Base-by-base conservation (phyloP, 2,888 invertebrate species). In the Polyommatus iphigenia region DNA sequence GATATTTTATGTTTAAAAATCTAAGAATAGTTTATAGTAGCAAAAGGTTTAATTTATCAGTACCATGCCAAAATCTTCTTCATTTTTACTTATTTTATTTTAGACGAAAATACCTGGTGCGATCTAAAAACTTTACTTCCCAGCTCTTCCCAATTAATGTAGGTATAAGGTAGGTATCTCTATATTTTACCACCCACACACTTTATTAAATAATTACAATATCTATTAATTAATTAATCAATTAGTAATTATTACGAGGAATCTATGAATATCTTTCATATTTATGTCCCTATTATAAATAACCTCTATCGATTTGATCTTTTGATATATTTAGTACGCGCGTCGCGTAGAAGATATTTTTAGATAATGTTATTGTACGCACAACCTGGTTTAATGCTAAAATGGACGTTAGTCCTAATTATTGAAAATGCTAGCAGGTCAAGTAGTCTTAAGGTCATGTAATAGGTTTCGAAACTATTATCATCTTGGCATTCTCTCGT, bases 331-430 rank as follows among this genome's bases (percentile, higher is more conserved):
- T 72, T 72, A 72, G 72, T 72, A 6, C 8, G 6, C 67, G 1
- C 18, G 20, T 41, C 72, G 41, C 72, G 72, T 41, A 20, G 72
- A 41, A 18, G 72, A 82, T 77, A 81, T 81, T 83, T 80, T 46
- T 78, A 82, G 83, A 81, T 5, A 83, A 80, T 79, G 78, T 80
- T 79, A 72, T 78, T 57, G 71, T 78, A 72, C 32, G 75, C 67
- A 62, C 41, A 78, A 77, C 71, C 36, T 78, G 20, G 13, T 67
- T 46, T 62, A 71, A 71, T 72, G 36, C 76, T 50, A 72, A 78
- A 67, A 50, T 72, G n/a, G 10, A 7, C 20, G 3, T 10, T 72
- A 8, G 41, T 72, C 41, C 41, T 72, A 41, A 72, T 41, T 72
- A 41, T n/a, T 20, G 15, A 10, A 72, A 72, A 72, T 72, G 72